Base-by-base conservation (phyloP, 1,140 invertebrate species). In the Zaprionus camerounensis region DNA sequence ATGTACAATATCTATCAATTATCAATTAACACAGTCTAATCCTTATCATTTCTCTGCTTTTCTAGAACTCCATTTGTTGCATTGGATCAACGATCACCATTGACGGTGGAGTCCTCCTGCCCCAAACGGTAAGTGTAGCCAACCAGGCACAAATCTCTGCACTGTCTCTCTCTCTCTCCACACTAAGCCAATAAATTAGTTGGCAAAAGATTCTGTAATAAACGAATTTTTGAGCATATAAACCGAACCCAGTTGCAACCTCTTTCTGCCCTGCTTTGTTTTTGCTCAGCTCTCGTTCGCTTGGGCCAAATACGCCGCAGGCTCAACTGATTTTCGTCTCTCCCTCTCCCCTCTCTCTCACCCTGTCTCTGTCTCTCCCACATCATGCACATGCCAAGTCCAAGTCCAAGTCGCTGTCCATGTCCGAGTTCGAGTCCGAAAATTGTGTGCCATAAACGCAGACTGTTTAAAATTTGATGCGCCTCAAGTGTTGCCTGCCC, bases 101-200 rank as follows among this genome's bases (percentile, higher is more conserved):
- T 92, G 91, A 92, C 91, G 87, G 91, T 92, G 91, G 91, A 92
- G 83, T 88, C 91, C 81, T 91, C 91, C 82, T 92, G 91, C 77
- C 91, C 91, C 76, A 92, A 92, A 88, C 90, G 91, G 91, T 92
- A 62, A 92, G 91, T 51, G 20, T 4, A 65, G 68, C 49, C n/a
- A 58, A 58, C 44, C n/a, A 57, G 63, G 24, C 62, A 66, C 64
- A 58, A 53, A 41, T 59, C 44, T 22, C 41, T 24, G 17, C 22
- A 57, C 17, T n/a, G n/a, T n/a, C n/a, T n/a, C n/a, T 36, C 31
- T 80, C 59, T 44, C 22, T 57, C 56, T 51, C 24, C 76, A 44
- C 61, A 34, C 49, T 71, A 76, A 75, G 73, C 73, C 77, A 84
- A 88, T 84, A 87, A 87, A 88, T 87, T 88, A 76, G 85, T 84